Evolutionary conservation across 2,797 vertebrate species (phyloP), one percentile per base, ranked within the genome.

Genomic region (Melanotaenia pygmaea): DNA sequence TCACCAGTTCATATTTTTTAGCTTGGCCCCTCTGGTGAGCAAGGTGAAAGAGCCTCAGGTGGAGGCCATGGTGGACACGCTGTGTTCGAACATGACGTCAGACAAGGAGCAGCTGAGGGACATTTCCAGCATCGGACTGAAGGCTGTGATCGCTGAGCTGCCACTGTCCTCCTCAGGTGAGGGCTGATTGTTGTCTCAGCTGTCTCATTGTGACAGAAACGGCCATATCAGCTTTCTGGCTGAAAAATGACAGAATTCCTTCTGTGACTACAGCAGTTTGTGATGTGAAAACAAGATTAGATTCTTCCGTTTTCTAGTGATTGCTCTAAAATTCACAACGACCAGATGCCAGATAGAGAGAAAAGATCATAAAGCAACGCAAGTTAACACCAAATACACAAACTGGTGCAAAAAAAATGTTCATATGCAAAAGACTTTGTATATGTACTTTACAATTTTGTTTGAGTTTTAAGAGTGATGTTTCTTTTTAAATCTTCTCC

Each of bases 41-140:
- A 99, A 99, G 47, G 97, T 99, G 90, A 99, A 98, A 89, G 97
- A 98, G 80, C 96, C 96, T 87, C 98, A 99, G 91, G 97, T 99
- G 84, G 97, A 99, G 93, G 96, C 92, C 2, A 97, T 99, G 13
- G 97, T 99, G 94, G 98, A 99, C 1, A 93, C 95, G 0, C 94
- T 99, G 18, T 99, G 97, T 12, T 94, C 93, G 0, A 99, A 98
- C 93, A 98, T 99, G 97, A 83, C 94, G 32, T 98, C 98, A 0
- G 96, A 98, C 83, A 99, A 98, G 75, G 97, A 99, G 80, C 97
- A 96, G 87, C 95, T 99, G 59, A 88, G 98, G 57, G 98, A 99
- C 65, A 97, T 98, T 73, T 98, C 97, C 76, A 98, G 97, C 91
- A 98, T 99, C 60, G 97, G 97, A 4, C 92, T 99, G 74, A 98